A percentile compares a stretch with the other conserved stretches of the same genome.
Evolutionary conservation across 2,113 vertebrate genomes (phyloP).

Genomic region (Natator depressus): DNA sequence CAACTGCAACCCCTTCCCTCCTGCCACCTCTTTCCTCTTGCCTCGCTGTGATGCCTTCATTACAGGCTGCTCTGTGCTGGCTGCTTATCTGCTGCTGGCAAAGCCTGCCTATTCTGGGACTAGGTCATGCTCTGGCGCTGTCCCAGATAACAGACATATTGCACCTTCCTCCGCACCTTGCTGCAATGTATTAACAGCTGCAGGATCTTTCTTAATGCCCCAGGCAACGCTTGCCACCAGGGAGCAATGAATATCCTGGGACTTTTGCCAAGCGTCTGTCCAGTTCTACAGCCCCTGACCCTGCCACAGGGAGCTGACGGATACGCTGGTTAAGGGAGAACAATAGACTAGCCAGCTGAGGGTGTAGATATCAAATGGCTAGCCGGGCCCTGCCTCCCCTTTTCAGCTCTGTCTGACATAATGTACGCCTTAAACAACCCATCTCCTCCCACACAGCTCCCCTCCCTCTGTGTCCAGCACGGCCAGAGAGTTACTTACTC

Average conservation of each 20-base stretch:
- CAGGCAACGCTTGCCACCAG: neutral
- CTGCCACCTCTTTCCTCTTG: neutral
- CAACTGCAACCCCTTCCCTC: neutral
- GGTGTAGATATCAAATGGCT: neutral
- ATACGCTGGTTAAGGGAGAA: neutral
- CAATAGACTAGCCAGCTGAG: too few relatives aligned
- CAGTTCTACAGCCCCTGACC: neutral
- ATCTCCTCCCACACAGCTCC: neutral
- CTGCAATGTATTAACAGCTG: neutral
- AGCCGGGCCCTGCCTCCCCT: neutral
- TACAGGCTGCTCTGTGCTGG: neutral
- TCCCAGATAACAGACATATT: neutral
- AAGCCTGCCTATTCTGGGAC: neutral
- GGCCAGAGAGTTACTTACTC: neutral
- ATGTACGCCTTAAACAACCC: neutral
- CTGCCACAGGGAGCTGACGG: accelerated
- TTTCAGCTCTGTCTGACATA: neutral
- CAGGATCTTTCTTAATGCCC: neutral
- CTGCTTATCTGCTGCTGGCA: neutral
- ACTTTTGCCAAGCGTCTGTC: neutral
- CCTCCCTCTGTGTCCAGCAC: neutral
- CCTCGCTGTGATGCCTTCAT: neutral
- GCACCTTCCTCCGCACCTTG: neutral
- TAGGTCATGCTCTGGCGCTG: neutral
- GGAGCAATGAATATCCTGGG: neutral